Conservation (phyloP, 2,113 vertebrate genomes). For the Pseudorasbora parva region DNA sequence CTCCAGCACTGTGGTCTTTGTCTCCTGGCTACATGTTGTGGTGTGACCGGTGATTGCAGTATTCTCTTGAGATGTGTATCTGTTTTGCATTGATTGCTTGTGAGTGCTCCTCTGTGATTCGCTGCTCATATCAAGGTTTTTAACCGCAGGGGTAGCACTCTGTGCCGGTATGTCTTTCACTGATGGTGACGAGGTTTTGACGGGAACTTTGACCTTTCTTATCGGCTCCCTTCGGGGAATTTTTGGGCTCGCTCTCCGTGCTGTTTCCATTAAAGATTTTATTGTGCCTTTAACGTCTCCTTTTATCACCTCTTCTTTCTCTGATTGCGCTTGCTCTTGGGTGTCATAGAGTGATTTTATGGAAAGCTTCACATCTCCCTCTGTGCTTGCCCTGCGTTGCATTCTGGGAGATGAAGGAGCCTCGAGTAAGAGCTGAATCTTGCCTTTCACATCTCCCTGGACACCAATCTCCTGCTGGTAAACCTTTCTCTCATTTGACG, state of each 20-base stretch:
- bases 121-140: constrained; percentile 64
- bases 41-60: constrained; percentile 56
- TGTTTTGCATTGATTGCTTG: constrained; percentile 63
- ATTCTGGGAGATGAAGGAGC: constrained; percentile 69
- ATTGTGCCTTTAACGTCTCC: constrained; percentile 78
- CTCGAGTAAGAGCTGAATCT: constrained; percentile 78
- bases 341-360: constrained; percentile 73
- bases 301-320: constrained; percentile 76
- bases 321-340: constrained; percentile 70
- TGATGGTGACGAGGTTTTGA: constrained; percentile 51
- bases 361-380: constrained; percentile 72
- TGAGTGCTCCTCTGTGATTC: constrained; percentile 69
- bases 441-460: constrained; percentile 74
- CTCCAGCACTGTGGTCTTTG: constrained; percentile 64
- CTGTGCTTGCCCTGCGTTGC: constrained; percentile 67
- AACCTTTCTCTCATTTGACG: constrained; percentile 72
- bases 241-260: constrained; percentile 75
- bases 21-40: constrained; percentile 50
- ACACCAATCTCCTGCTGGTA: constrained; percentile 69
- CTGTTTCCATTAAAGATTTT: constrained; percentile 78
- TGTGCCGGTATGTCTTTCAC: constrained; percentile 53
- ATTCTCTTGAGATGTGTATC: constrained; percentile 52
- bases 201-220: constrained; percentile 73
- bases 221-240: constrained; percentile 66
- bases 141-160: constrained; percentile 66